phyloP scores from a whole-genome alignment of 2,888 invertebrate species.

The Cosmopolites sordidus region DNA sequence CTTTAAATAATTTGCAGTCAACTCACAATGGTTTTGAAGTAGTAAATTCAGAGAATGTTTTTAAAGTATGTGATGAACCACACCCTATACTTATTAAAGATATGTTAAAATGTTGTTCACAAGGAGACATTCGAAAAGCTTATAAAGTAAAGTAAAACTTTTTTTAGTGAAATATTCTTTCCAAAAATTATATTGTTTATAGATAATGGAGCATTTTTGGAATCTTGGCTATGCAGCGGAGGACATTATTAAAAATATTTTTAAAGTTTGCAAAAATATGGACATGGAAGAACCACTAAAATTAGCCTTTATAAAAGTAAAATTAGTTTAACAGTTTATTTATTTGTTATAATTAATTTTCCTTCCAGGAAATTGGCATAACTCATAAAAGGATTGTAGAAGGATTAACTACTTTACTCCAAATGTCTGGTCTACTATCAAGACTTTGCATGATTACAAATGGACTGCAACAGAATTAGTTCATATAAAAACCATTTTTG shows the following conservation, averaged over 20 bases:
- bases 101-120: slow-evolving; percentile 81
- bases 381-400: slow-evolving; percentile 89
- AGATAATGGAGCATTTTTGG: slow-evolving; percentile 85
- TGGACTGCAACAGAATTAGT: slow-evolving; percentile 5
- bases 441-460: slow-evolving; percentile 61
- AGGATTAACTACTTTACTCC: slow-evolving; percentile 81
- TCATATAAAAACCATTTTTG: no score
- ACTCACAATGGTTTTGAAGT: slow-evolving; percentile 88
- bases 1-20: slow-evolving; percentile 94
- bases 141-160: slow-evolving; percentile 56
- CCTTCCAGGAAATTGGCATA: slow-evolving; percentile 75
- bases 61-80: slow-evolving; percentile 99
- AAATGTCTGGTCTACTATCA: slow-evolving; percentile 85
- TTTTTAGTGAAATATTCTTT: slow-evolving; percentile 2
- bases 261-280: slow-evolving; percentile 87
- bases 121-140: slow-evolving; percentile 79
- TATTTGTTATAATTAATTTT: slow-evolving; percentile 6
- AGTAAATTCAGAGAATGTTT: slow-evolving; percentile 91
- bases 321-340: slow-evolving; percentile 1
- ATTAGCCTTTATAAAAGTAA: slow-evolving; percentile 71
- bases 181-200: slow-evolving; percentile 32
- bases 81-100: slow-evolving; percentile 90
- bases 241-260: slow-evolving; percentile 93
- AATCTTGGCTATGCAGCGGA: slow-evolving; percentile 93
- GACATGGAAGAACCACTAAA: slow-evolving; percentile 76